phyloP scores from a whole-genome alignment of 2,113 vertebrate genomes.

The Cynoglossus semilaevis region DNA sequence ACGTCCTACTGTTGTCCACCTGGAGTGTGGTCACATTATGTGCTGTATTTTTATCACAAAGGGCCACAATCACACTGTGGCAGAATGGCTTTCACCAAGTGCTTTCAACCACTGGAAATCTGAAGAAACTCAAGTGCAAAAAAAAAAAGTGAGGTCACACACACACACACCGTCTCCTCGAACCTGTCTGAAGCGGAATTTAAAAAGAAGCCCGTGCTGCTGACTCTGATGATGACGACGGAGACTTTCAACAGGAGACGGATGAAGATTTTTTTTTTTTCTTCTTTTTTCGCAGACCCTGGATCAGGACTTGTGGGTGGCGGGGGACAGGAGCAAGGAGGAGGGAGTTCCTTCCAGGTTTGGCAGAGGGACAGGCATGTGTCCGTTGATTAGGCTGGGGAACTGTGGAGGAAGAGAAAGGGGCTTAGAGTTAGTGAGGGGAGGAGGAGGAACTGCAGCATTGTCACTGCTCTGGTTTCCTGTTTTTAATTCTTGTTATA shows the following conservation, averaged over 20 bases:
- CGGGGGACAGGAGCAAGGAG: conserved; percentile 86
- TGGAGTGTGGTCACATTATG: conserved; percentile 49
- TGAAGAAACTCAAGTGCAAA: conserved; percentile 68
- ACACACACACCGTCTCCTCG: conserved; percentile 48
- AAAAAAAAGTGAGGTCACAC: conserved; percentile 62
- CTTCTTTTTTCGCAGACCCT: conserved; percentile 33
- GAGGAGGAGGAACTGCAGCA: conserved; percentile 70
- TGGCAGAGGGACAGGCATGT: conserved; percentile 88
- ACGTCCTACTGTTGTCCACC: conserved; percentile 37
- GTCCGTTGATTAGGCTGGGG: conserved; percentile 90
- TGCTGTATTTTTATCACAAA: conserved; percentile 55
- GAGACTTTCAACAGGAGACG: conserved; percentile 17
- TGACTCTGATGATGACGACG: conserved; percentile 6
- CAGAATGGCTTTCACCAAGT: conserved; percentile 67
- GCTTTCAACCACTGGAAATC: conserved; percentile 61
- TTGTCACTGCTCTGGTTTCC: conserved; percentile 68
- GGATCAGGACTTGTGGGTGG: conserved; percentile 89
- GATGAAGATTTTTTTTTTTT: conserved; percentile 24
- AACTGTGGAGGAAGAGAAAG: conserved; percentile 80
- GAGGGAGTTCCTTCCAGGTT: conserved; percentile 89
- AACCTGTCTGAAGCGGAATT: conserved; percentile 34
- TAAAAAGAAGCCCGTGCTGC: conserved; percentile 17
- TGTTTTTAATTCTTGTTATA: conserved; percentile 55
- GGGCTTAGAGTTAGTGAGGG: conserved; percentile 55
- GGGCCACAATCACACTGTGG: conserved; percentile 46